A percentile compares a stretch with the other conserved stretches of the same genome.
Evolutionary conservation across 2,113 vertebrate species (phyloP).

Genomic region (Polyodon spathula): DNA sequence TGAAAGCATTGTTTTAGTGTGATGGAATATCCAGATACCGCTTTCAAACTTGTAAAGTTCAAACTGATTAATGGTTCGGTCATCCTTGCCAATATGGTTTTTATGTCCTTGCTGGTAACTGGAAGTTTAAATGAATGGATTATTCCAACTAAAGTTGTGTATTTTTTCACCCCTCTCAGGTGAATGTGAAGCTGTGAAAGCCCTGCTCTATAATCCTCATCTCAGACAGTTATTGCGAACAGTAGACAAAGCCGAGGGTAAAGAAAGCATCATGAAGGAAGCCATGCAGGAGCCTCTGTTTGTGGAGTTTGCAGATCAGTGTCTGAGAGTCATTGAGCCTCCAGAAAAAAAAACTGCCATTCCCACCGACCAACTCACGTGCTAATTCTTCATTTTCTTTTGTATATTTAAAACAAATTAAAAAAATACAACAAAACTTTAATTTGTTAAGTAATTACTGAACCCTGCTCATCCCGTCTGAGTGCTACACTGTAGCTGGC

Average conservation of each 20-base stretch:
- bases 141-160: too few species aligned
- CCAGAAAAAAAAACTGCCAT: constrained; percentile 36
- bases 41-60: too few species aligned
- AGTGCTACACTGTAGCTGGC: too few species aligned
- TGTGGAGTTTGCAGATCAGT: constrained; percentile 81
- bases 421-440: background rate
- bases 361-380: constrained; percentile 2
- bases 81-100: too few species aligned
- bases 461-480: too few species aligned
- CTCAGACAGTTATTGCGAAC: constrained; percentile 61
- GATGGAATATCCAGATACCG: too few species aligned
- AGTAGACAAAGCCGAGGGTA: constrained; percentile 57
- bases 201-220: constrained; percentile 69
- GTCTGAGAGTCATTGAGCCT: constrained; percentile 65
- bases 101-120: too few species aligned
- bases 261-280: constrained; percentile 57
- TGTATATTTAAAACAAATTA: background rate
- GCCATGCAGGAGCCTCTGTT: constrained; percentile 92
- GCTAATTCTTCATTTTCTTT: background rate
- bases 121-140: too few species aligned
- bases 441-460: background rate
- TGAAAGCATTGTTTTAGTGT: too few species aligned
- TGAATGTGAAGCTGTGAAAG: constrained; percentile 58
- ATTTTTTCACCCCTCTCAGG: constrained; percentile 41
- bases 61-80: too few species aligned